Base-by-base conservation (phyloP, 2,888 invertebrate species). In the Siphlonurus alternatus region DNA sequence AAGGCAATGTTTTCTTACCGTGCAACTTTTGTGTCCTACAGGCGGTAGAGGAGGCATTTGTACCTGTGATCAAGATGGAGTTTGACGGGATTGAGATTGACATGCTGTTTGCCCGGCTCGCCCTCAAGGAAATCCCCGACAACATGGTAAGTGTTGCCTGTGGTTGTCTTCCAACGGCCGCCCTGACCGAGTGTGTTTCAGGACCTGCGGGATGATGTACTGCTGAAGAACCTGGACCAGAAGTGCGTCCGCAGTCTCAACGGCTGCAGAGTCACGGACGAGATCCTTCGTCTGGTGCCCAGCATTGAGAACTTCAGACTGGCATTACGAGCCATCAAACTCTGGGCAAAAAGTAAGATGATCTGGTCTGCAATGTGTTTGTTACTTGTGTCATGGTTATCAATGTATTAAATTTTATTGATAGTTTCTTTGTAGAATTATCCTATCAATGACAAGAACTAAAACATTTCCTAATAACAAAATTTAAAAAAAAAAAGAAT, bases 61-160 rank as follows among this genome's bases (percentile, higher is more conserved):
- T 99, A 69, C 99, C 99, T 2, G 95, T 99, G 7, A 96, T 99
- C 69, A 99, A 99, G 79, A 94, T 99, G 93, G 93, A 91, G 74
- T 99, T 97, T 76, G 93, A 95, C 79, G 94, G 93, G 25, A 96
- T 99, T 69, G 99, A 99, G 80, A 95, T 99, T 69, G 99, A 99
- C 80, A 88, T 99, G 85, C 78, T 98, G 67, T 99, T 99, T 79
- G 97, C 99, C 0, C 82, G 93, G 67, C 79, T 99, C 67, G 89
- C 94, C 51, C 81, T 95, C n/a, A 95, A 95, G 75, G 93, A 94
- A 78, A 93, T 98, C 75, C 92, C 96, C 18, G 94, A 96, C 70
- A 79, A 83, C 66, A 78, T 79, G 77, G 78, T 78, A 71, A 72
- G 70, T 71, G 63, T 25, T 19, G n/a, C n/a, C 65, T 53, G n/a